phyloP scores from a whole-genome alignment of 2,113 vertebrate species.

The Elachura formosa region DNA sequence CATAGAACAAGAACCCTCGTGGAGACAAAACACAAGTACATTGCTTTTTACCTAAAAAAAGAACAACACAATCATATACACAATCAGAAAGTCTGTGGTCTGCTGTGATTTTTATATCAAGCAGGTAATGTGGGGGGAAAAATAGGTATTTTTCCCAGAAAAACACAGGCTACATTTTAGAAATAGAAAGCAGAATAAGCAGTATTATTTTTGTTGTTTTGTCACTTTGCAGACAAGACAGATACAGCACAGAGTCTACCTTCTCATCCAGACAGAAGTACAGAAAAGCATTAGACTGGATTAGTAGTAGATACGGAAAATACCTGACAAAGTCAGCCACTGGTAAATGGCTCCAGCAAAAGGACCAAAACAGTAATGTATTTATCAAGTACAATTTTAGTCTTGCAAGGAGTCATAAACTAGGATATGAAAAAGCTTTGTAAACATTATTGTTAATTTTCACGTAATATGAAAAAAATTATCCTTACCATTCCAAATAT shows the following conservation, averaged over 20 bases:
- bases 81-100: neutral
- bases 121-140: rapidly evolving
- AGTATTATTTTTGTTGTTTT: neutral
- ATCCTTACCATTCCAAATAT: neutral
- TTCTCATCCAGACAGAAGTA: neutral
- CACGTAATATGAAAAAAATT: neutral
- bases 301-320: neutral
- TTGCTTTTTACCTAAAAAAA: neutral
- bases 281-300: neutral
- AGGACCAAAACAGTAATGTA: neutral
- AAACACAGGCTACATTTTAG: neutral
- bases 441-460: neutral
- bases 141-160: neutral
- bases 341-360: neutral
- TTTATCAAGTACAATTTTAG: neutral
- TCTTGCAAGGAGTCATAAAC: neutral
- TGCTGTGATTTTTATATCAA: neutral
- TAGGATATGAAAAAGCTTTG: neutral
- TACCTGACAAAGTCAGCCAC: neutral
- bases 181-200: neutral
- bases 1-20: neutral
- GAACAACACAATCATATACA: neutral
- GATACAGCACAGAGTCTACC: neutral
- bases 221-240: neutral
- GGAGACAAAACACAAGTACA: neutral